Evolutionary conservation across 2,113 vertebrate species (phyloP).

Genomic region (Ovis aries): ARS-UI_Ramb_v3.0 NC_056068.1:47105501-47106000

Average conservation of each 20-base stretch:
- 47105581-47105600: not conserved
- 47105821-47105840: not conserved
- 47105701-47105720: not conserved
- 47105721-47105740: not conserved
- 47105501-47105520: accelerated
- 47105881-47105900: not conserved
- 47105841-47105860: not conserved
- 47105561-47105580: not conserved
- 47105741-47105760: not conserved
- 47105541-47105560: not conserved
- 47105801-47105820: not conserved
- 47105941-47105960: not conserved
- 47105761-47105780: not conserved
- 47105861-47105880: not conserved
- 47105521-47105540: not conserved
- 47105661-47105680: not conserved
- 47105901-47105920: not conserved
- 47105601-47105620: not conserved
- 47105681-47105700: not conserved
- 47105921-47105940: not conserved
- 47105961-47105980: not conserved
- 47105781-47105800: not conserved
- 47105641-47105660: not conserved
- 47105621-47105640: not conserved
- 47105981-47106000: not conserved